A percentile compares a stretch with the other conserved stretches of the same genome.
Evolutionary conservation across 2,888 invertebrate species (phyloP).

Genomic region (Athetis lepigone): DNA sequence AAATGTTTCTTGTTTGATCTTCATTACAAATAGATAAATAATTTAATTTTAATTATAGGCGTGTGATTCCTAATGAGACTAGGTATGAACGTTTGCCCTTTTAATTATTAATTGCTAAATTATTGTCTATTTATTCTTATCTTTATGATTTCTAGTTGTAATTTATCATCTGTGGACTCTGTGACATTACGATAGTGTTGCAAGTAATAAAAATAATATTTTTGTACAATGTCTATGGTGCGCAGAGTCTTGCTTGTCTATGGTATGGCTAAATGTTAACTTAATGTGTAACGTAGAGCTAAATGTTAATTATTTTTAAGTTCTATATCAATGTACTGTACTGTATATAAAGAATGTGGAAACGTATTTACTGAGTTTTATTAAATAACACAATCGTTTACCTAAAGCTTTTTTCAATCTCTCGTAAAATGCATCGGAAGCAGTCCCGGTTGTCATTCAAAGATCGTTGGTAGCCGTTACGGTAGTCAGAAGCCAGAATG

Average conservation of each 20-base stretch:
- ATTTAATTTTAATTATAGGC: conserved; percentile 37
- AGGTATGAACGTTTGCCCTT: conserved; percentile 39
- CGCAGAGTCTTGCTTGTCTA: conserved; percentile 58
- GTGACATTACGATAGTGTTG: conserved; percentile 53
- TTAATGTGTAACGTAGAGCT: conserved; percentile 79
- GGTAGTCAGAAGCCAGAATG: too few species aligned
- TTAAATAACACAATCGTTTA: too few species aligned
- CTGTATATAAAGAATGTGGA: conserved; percentile 87
- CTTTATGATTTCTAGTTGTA: conserved; percentile 51
- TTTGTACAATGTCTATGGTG: conserved; percentile 63
- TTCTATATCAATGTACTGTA: conserved; percentile 78
- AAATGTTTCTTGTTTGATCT: conserved; percentile 49
- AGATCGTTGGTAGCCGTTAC: too few species aligned
- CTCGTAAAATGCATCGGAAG: too few species aligned
- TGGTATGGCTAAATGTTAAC: conserved; percentile 73
- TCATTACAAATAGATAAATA: conserved; percentile 44
- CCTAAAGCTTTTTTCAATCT: neutral
- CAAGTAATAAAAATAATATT: conserved; percentile 57
- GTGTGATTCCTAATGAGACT: conserved; percentile 51
- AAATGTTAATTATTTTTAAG: conserved; percentile 89
- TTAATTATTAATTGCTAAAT: conserved; percentile 51
- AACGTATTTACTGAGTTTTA: conserved; percentile 64
- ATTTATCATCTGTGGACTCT: conserved; percentile 60
- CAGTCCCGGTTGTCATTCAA: too few species aligned
- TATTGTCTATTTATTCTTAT: conserved; percentile 57